Evolutionary conservation across 2,888 invertebrate genomes (phyloP), one percentile per base, ranked within the genome.

Genomic region (Digitonthophagus gazella): DNA sequence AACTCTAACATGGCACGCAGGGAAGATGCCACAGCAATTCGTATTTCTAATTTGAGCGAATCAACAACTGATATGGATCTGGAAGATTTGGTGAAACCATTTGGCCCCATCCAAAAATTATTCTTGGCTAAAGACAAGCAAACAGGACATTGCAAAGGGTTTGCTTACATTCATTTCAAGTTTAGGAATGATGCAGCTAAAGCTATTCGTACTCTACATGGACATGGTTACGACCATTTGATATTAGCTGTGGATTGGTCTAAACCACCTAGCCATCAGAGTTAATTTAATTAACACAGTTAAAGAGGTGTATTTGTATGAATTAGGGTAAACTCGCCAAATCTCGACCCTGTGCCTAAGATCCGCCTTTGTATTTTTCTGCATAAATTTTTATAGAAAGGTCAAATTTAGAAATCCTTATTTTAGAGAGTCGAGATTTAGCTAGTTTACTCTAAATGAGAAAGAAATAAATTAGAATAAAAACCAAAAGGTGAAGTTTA

Each of bases 161-260:
- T 98, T 84, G 98, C 98, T 11, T 99, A 98, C 82, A 96, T 99
- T 71, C 98, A 98, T 79, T 99, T 96, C 85, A 95, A 95, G 82
- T 91, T 91, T 76, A 88, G 93, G 76, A 91, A 92, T 77, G 96
- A 97, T 84, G 98, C 98, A 58, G 93, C 94, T 2, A 90, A 93
- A 77, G 99, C 99, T 69, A 97, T 99, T 79, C 86, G 89, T 71
- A 88, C 88, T 66, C 88, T 98, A 11, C 92, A 97, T 79, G 97
- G 97, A 0, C 93, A 95, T 81, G 97, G 98, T 72, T 98, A 97
- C 81, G 98, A 98, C 84, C 98, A 99, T 85, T 89, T 99, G 76
- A 99, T 99, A 82, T 86, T 99, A 67, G 96, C 91, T 83, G 99
- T 98, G n/a, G 98, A 98, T 85, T 98, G 98, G 98, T 97, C 98